Evolutionary conservation across 2,113 vertebrate genomes (phyloP), one percentile per base, ranked within the genome.

Genomic region (Alosa alosa): DNA sequence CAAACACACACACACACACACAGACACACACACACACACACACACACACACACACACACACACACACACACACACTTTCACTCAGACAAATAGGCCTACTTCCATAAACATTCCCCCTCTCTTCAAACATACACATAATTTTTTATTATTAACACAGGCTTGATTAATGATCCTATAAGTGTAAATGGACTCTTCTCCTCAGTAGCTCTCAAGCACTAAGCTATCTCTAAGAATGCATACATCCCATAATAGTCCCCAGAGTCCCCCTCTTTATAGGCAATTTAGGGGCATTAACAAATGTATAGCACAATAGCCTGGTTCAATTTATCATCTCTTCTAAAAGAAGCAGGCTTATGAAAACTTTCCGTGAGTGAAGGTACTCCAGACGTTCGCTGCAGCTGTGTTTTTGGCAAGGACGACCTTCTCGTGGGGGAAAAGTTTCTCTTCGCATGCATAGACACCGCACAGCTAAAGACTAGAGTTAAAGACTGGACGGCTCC

Each of bases 11-110:
- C 57, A 6, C 31, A 72, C 72, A 78, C 72, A 72, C 64, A 72
- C n/a, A 31, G 25, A 72, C 60, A 72, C 64, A 72, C 64, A 72
- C 64, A 72, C 64, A 72, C 64, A 72, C 64, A 64, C 57, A 64
- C 57, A 64, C 57, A 64, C 57, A 64, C 57, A 64, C 57, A 64
- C 57, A 64, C 57, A n/a, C 20, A 64, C 57, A 64, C 60, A 64
- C 60, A 64, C 60, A 25, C 60, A 64, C 60, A 64, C 60, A 64
- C 60, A 64, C 60, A 1, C 22, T n/a, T n/a, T n/a, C 60, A 64
- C 60, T n/a, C 60, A 25, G 22, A 64, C 60, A 64, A 20, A 39
- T 39, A 44, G 41, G 41, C 41, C 41, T 3, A 78, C 72, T 60
- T 60, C 18, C 55, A 60, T 60, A 60, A 60, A 60, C 55, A 60